Base-by-base conservation (phyloP, 64 coral and sea anemone genomes). In the Stichodactyla helianthus region DNA sequence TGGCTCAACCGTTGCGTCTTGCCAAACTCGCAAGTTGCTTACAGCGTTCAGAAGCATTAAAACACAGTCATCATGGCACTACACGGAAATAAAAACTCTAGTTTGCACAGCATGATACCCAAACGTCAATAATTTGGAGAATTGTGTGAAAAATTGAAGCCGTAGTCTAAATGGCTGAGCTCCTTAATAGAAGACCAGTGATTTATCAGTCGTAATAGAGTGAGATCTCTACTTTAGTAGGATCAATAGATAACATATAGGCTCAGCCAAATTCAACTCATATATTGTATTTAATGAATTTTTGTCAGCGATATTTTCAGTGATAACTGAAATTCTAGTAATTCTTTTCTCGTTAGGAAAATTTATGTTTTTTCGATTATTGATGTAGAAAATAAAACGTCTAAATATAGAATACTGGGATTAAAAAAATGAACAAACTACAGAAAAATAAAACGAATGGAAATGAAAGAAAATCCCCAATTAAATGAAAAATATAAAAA, bases 201-300 rank as follows among this genome's bases (percentile, higher is more conserved):
- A 27, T 74, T 65, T n/a, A 65, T 65, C 62, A n/a, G 7, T n/a
- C 1, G 35, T 44, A 7, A 60, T 17, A 60, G 19, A 6, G 6
- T 65, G 62, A 20, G 25, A 74, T 74, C 25, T 23, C 26, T 27
- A 11, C 27, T 11, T 12, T 31, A 28, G 12, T 7, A 14, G 8
- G 68, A 28, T 74, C 25, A 74, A 28, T 70, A 70, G 65, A 70
- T 28, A n/a, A 13, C n/a, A 74, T 74, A 65, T 74, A 31, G 10
- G 68, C 68, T 74, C 22, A 4, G 10, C 20, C 18, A 26, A 31
- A 18, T 7, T 31, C 68, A 27, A 27, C 12, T 31, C 25, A 27
- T 74, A 74, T 74, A 74, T 74, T 74, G 68, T 31, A 27, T 74
- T 35, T n/a, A 13, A 74, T 74, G 7, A 74, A 74, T 74, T 31